phyloP scores from a whole-genome alignment of 1,140 invertebrate genomes.

The Triops cancriformis region DNA sequence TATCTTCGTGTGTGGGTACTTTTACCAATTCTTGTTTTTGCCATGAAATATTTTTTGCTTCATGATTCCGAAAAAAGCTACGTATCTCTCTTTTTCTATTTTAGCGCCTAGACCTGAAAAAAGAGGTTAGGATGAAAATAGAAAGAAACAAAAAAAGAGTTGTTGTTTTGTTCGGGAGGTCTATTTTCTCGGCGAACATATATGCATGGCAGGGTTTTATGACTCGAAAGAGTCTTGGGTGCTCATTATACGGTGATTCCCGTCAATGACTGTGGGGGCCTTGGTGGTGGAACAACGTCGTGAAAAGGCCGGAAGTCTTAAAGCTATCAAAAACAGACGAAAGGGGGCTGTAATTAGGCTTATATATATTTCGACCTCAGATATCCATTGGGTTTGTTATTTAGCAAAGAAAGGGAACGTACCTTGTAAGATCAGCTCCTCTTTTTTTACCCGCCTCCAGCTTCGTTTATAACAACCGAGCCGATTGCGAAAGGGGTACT shows the following conservation, averaged over 20 bases:
- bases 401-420: too few relatives aligned
- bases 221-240: not conserved
- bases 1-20: too few relatives aligned
- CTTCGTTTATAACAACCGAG: not conserved
- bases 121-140: too few relatives aligned
- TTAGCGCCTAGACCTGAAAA: too few relatives aligned
- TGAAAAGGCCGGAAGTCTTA: constrained; percentile 13
- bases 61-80: too few relatives aligned
- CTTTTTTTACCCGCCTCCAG: too few relatives aligned
- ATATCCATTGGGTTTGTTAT: not conserved
- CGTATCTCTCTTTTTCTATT: too few relatives aligned
- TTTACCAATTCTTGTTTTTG: too few relatives aligned
- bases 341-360: constrained; percentile 9
- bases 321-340: constrained; percentile 10
- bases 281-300: not conserved
- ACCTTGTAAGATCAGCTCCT: too few relatives aligned
- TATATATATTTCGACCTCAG: not conserved
- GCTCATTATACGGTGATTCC: constrained; percentile 13
- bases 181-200: not conserved
- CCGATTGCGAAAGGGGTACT: not conserved
- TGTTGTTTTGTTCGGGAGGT: too few relatives aligned
- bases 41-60: too few relatives aligned
- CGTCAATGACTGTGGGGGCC: constrained; percentile 5
- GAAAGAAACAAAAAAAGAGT: too few relatives aligned
- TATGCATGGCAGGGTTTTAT: constrained; percentile 6